Base-by-base conservation (phyloP, 2,888 invertebrate genomes). In the Mesopsocus fuscifrons region DNA sequence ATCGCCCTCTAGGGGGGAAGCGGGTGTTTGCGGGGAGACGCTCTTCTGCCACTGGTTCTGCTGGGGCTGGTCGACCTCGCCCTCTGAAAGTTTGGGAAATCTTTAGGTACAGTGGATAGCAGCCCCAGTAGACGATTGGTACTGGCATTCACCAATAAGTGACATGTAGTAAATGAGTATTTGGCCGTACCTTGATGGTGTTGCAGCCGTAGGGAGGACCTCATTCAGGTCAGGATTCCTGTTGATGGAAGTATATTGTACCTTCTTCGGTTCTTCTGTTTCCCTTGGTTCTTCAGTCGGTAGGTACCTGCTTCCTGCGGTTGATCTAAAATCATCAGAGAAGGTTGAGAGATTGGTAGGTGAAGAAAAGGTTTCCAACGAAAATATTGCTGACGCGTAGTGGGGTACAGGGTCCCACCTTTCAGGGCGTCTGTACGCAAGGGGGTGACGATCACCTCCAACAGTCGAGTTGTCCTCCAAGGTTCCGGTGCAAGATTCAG, bases 11-110 rank as follows among this genome's bases (percentile, higher is more conserved):
- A 34, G 81, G 80, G 47, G 83, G 83, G 59, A 84, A 85, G 49
- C 85, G 73, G n/a, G 85, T 84, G 54, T 77, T 82, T n/a, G 75
- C 71, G 2, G 85, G 85, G 48, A 85, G 61, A 51, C 84, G 61
- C 52, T 70, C 70, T 47, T 62, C 62, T 6, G 50, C 44, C 16
- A 50, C 49, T 3, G 45, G 44, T n/a, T 45, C 44, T 52, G 70
- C 68, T 44, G 62, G 64, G 22, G 66, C 61, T 40, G 65, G 64
- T n/a, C 26, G 26, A 26, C 26, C 11, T 6, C 26, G 26, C 26
- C 18, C 17, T 41, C 45, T n/a, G 34, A 31, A 26, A 31, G n/a
- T n/a, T n/a, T n/a, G 42, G 17, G 38, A 21, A 9, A 43, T 45
- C 11, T 32, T 34, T 23, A 30, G 9, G 2, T 17, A 23, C 23